These are phyloP conservation scores for Steromphala cineraria DNA, from an alignment of 2,888 invertebrate genomes.

Conservation along the genomic window DNA sequence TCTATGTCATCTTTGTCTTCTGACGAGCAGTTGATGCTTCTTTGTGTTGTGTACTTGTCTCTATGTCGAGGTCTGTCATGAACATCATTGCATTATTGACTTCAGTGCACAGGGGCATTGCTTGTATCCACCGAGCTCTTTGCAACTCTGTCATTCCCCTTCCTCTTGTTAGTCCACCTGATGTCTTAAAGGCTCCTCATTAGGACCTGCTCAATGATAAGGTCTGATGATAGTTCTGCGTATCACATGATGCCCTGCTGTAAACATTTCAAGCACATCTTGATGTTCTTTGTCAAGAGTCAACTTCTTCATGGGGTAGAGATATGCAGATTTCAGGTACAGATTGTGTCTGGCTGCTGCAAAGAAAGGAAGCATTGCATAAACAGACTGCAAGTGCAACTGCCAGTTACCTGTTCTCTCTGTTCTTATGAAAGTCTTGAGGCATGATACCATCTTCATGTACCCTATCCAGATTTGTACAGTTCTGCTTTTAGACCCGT, in stretches of 20 bases:
- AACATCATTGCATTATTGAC: conserved; percentile 37
- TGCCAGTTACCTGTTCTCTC: conserved; percentile 35
- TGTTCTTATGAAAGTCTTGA: conserved; percentile 34
- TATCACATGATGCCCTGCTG: no score
- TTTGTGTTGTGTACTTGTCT: conserved; percentile 34
- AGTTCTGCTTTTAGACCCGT: conserved; percentile 12
- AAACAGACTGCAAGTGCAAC: conserved; percentile 30
- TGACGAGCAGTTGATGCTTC: conserved; percentile 26
- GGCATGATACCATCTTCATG: conserved; percentile 31
- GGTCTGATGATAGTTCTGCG: conserved; percentile 28
- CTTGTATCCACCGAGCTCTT: conserved; percentile 34
- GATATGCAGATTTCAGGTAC: conserved; percentile 31
- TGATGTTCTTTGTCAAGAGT: conserved; percentile 26
- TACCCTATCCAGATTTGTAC: conserved; percentile 35
- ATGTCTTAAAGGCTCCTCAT: conserved; percentile 48
- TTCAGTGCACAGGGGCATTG: conserved; percentile 37
- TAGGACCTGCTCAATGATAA: conserved; percentile 44
- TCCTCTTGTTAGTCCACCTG: conserved; percentile 44
- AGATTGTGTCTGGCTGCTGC: conserved; percentile 38
- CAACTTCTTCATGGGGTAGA: conserved; percentile 29
- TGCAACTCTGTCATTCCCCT: conserved; percentile 38
- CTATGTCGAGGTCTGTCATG: conserved; percentile 18
- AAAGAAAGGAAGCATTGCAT: conserved; percentile 38
- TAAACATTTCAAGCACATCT: conserved; percentile 21
- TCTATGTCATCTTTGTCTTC: conserved; percentile 24